Evolutionary conservation across 2,888 invertebrate species (phyloP).

Genomic region (Rhagonycha fulva): DNA sequence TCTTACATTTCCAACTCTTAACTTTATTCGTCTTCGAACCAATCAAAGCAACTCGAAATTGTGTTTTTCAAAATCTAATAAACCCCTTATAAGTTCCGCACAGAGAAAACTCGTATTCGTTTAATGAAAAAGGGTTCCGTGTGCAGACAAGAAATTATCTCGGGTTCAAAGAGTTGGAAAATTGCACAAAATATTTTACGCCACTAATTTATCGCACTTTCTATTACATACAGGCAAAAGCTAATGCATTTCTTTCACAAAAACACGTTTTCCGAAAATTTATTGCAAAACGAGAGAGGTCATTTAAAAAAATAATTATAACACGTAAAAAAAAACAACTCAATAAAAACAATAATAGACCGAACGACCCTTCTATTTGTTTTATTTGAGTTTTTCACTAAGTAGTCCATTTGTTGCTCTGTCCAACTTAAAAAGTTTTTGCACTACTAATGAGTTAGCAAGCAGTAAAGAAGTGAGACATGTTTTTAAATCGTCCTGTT

Average conservation of each 20-base stretch:
- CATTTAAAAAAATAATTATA: neutral
- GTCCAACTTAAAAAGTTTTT: conserved; percentile 4
- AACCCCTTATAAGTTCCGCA: neutral
- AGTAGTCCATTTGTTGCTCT: conserved; percentile 9
- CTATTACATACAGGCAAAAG: neutral
- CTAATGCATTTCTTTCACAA: neutral
- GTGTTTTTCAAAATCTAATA: neutral
- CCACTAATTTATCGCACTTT: neutral
- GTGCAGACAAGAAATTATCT: conserved; percentile 21
- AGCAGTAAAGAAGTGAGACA: neutral
- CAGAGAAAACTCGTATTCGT: neutral
- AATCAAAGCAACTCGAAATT: neutral
- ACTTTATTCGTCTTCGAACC: conserved; percentile 35
- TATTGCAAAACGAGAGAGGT: neutral
- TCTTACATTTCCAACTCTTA: conserved; percentile 39
- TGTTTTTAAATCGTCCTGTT: neutral
- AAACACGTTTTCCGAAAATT: neutral
- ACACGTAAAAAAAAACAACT: neutral
- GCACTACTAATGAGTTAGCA: conserved; percentile 1
- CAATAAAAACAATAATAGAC: conserved; percentile 2
- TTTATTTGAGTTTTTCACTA: conserved; percentile 7
- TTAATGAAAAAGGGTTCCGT: conserved; percentile 10
- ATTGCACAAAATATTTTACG: conserved; percentile 9
- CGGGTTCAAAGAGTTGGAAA: conserved; percentile 19
- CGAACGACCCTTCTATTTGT: neutral